Evolutionary conservation across 2,797 vertebrate species (phyloP).

Genomic region (Decapterus maruadsi): DNA sequence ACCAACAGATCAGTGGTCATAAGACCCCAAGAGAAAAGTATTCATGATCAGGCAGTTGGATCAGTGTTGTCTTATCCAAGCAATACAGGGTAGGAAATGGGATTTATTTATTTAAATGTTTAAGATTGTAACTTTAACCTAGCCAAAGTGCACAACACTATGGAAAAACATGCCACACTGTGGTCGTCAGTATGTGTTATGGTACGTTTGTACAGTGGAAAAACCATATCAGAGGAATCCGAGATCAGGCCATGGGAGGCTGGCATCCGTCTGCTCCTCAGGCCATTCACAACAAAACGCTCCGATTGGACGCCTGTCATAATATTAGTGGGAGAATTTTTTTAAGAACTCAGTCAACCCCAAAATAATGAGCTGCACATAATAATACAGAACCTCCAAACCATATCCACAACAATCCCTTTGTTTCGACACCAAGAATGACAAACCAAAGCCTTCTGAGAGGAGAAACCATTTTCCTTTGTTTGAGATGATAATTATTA

Average conservation of each 20-base stretch:
- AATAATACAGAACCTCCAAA: conserved; percentile 48
- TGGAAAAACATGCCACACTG: conserved; percentile 48
- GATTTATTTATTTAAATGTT: conserved; percentile 10
- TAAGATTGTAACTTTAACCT: neutral
- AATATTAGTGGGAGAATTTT: conserved; percentile 75
- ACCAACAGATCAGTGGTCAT: conserved; percentile 8
- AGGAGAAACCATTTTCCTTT: conserved; percentile 23
- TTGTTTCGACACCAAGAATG: conserved; percentile 31
- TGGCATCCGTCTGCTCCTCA: conserved; percentile 63
- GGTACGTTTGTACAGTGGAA: conserved; percentile 56
- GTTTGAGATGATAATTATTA: neutral
- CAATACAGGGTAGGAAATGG: neutral
- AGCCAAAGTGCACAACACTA: conserved; percentile 18
- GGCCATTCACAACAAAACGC: conserved; percentile 75
- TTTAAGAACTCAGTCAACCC: conserved; percentile 62
- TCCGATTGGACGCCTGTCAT: conserved; percentile 73
- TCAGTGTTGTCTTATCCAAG: neutral
- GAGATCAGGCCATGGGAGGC: conserved; percentile 69
- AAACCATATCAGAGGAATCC: conserved; percentile 59
- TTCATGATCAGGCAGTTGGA: neutral
- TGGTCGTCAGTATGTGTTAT: conserved; percentile 49
- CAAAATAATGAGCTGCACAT: conserved; percentile 55
- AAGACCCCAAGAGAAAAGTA: conserved; percentile 9
- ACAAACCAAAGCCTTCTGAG: conserved; percentile 38
- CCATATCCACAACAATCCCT: conserved; percentile 34